phyloP scores from a whole-genome alignment of 2,113 vertebrate genomes.

The Crotalus viridis region DNA sequence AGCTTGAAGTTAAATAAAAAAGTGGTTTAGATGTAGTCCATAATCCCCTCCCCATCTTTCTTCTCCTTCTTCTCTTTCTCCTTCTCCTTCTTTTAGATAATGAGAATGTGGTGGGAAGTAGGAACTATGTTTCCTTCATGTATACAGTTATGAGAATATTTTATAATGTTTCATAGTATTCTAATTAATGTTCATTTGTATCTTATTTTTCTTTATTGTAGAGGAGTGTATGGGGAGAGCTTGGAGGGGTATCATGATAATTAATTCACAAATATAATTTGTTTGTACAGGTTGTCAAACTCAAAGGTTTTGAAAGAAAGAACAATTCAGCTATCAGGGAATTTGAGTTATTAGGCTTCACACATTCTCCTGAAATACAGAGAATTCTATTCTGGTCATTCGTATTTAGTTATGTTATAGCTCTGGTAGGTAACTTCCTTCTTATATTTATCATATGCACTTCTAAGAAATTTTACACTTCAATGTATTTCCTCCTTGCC shows the following conservation, averaged over 20 bases:
- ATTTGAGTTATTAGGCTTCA: background rate
- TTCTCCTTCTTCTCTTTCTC: no score
- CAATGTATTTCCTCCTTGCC: conserved; percentile 50
- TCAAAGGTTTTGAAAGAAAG: background rate
- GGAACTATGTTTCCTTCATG: no score
- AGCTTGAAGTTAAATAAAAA: no score
- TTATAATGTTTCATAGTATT: no score
- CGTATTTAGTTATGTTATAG: background rate
- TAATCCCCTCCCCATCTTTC: no score
- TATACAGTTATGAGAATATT: no score
- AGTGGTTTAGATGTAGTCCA: no score
- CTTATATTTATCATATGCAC: background rate
- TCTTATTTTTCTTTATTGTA: background rate
- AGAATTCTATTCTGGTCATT: background rate
- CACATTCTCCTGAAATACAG: background rate
- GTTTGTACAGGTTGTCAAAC: background rate
- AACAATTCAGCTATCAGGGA: background rate
- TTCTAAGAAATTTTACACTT: conserved; percentile 30
- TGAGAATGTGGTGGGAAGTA: no score
- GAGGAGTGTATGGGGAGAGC: background rate
- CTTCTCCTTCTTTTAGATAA: background rate
- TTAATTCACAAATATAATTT: background rate
- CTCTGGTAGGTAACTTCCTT: background rate
- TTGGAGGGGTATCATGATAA: background rate
- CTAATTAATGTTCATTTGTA: no score